Conservation (phyloP, 2,888 invertebrate species). For the Aspidiotus destructor region DNA sequence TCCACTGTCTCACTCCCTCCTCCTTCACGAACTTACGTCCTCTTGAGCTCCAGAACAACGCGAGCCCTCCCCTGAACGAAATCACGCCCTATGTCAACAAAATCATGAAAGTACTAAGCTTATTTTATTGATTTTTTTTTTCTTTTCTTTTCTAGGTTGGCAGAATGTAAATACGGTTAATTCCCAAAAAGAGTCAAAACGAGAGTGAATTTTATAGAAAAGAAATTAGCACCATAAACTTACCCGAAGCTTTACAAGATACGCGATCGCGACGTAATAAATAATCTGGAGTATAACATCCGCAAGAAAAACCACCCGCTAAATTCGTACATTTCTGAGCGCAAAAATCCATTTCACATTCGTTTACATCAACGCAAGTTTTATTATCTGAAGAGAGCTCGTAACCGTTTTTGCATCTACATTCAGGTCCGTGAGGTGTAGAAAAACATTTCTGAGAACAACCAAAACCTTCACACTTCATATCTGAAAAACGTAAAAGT, state of each 20-base stretch:
- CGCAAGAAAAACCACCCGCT: conserved; percentile 50
- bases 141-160: no score
- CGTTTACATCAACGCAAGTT: conserved; percentile 59
- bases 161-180: no score
- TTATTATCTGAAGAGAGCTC: conserved; percentile 46
- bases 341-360: conserved; percentile 56
- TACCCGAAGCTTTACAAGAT: conserved; percentile 43
- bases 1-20: no score
- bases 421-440: conserved; percentile 58
- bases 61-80: no score
- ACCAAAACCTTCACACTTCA: conserved; percentile 21
- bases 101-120: no score
- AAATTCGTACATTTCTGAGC: conserved; percentile 55
- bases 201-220: no score
- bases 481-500: conserved; percentile 1
- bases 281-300: conserved; percentile 51
- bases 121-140: no score
- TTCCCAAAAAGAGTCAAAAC: no score
- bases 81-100: no score
- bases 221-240: neutral
- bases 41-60: no score
- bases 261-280: conserved; percentile 42
- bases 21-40: no score
- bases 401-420: conserved; percentile 56
- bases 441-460: conserved; percentile 39